A percentile compares a stretch with the other conserved stretches of the same genome.
Conservation (phyloP, 2,888 invertebrate genomes). For the Trichogramma evanescens region DNA sequence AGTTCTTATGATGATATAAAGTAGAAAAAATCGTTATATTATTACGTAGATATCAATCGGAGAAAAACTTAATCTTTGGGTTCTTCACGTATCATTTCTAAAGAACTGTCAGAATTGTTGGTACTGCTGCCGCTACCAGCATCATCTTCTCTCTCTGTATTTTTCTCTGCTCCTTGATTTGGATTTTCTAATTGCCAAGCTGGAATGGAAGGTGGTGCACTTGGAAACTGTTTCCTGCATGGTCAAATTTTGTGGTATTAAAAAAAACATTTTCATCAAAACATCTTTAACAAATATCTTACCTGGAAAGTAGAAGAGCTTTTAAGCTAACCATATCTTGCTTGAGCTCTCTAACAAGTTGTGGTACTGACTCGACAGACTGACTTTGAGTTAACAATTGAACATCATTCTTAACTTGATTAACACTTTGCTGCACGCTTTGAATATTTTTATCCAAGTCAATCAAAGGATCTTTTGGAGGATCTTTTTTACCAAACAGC, state of each 20-base stretch:
- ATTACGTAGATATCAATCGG: not conserved
- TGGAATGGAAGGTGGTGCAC: constrained; percentile 64
- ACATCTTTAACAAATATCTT: constrained; percentile 11
- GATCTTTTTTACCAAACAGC: constrained; percentile 64
- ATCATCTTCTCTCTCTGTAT: constrained; percentile 42
- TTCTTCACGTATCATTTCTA: constrained; percentile 48
- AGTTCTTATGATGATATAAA: constrained; percentile 14
- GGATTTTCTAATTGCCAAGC: constrained; percentile 67
- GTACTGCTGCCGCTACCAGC: constrained; percentile 46
- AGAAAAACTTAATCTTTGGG: constrained; percentile 34
- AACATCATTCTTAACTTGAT: constrained; percentile 61
- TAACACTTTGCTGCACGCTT: constrained; percentile 60
- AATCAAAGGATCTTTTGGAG: constrained; percentile 60
- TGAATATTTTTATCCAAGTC: constrained; percentile 65
- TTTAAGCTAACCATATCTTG: constrained; percentile 44
- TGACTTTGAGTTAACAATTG: constrained; percentile 45
- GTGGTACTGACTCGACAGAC: constrained; percentile 36
- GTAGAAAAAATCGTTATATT: constrained; percentile 7
- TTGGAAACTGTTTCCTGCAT: constrained; percentile 70
- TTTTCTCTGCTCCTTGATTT: constrained; percentile 37
- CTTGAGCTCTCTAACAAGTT: constrained; percentile 42
- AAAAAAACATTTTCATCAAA: not conserved
- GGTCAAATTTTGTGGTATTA: constrained; percentile 20
- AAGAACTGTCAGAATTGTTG: constrained; percentile 48
- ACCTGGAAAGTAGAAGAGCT: constrained; percentile 43